Percentiles rank a stretch among this genome's conserved stretches.
These are phyloP conservation scores for Palythoa grandis DNA, from an alignment of 92 coral and sea anemone species.

Conservation along the genomic window DNA sequence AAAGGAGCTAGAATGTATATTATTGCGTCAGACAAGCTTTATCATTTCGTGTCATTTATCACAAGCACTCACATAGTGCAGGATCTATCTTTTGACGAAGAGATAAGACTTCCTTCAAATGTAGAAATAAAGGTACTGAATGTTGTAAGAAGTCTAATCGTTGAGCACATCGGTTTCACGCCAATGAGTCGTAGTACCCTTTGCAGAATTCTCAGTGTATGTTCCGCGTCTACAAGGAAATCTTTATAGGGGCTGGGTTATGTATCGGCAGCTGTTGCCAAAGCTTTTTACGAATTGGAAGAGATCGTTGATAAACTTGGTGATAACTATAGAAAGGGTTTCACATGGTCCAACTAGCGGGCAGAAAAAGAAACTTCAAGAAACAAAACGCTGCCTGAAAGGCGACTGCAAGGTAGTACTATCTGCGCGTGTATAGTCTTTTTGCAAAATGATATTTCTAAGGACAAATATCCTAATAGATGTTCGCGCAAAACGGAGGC, in stretches of 20 bases:
- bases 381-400: conserved; percentile 62
- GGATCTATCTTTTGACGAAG: conserved; percentile 72
- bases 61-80: conserved; percentile 62
- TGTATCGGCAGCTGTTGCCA: conserved; percentile 57
- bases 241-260: conserved; percentile 56
- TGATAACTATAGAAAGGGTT: conserved; percentile 52
- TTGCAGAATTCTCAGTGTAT: conserved; percentile 51
- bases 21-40: conserved; percentile 55
- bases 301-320: conserved; percentile 62
- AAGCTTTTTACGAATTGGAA: conserved; percentile 63
- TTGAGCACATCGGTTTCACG: conserved; percentile 62
- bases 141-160: conserved; percentile 65
- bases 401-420: conserved; percentile 59
- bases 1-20: conserved; percentile 61
- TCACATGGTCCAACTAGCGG: conserved; percentile 61
- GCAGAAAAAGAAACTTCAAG: conserved; percentile 49
- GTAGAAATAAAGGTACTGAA: conserved; percentile 58
- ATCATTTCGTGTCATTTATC: conserved; percentile 59
- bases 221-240: conserved; percentile 61
- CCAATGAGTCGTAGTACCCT: conserved; percentile 63
- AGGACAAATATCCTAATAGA: conserved; percentile 8
- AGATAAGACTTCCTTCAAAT: conserved; percentile 53
- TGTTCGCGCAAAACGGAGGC: conserved; percentile 7
- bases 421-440: conserved; percentile 26
- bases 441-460: conserved; percentile 20